Percentiles rank a stretch among this genome's conserved stretches.
phyloP scores from a whole-genome alignment of 1,140 invertebrate species.

The Hermetia illucens region DNA sequence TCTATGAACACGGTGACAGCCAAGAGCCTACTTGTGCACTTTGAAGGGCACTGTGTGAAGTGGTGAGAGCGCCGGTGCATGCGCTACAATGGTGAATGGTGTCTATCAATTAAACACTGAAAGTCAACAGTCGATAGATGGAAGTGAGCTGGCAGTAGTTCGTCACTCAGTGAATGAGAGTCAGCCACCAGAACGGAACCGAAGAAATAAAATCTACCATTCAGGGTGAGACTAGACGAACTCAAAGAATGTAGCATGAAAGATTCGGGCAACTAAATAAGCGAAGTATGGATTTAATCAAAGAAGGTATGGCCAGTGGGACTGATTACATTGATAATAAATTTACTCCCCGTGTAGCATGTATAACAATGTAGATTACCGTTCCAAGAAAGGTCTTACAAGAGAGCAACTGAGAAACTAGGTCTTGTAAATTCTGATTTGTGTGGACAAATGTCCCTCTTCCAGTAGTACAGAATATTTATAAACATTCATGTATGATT shows the following conservation, averaged over 20 bases:
- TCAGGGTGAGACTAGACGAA: background rate
- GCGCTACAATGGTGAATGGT: constrained; percentile 10
- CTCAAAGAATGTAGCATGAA: constrained; percentile 8
- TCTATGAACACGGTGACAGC: too few species aligned
- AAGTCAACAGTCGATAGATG: too few species aligned
- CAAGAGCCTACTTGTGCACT: constrained; percentile 10
- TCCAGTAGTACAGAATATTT: background rate
- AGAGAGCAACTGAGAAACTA: background rate
- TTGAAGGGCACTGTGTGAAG: constrained; percentile 11
- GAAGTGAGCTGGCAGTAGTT: constrained; percentile 1
- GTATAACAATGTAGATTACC: constrained; percentile 9
- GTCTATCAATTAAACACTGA: constrained; percentile 13
- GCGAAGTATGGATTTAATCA: constrained; percentile 11
- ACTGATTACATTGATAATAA: constrained; percentile 8
- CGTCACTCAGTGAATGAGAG: background rate
- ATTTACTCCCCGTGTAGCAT: constrained; percentile 8
- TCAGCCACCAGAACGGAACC: background rate
- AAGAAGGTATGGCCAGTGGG: constrained; percentile 11
- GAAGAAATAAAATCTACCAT: background rate
- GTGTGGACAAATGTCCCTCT: background rate
- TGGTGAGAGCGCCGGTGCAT: constrained; percentile 8
- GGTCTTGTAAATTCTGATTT: background rate
- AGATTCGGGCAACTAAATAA: constrained; percentile 11
- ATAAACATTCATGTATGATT: background rate
- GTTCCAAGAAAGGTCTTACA: constrained; percentile 8